Conservation (phyloP, 2,888 invertebrate genomes). For the Mechanitis mazaeus region DNA sequence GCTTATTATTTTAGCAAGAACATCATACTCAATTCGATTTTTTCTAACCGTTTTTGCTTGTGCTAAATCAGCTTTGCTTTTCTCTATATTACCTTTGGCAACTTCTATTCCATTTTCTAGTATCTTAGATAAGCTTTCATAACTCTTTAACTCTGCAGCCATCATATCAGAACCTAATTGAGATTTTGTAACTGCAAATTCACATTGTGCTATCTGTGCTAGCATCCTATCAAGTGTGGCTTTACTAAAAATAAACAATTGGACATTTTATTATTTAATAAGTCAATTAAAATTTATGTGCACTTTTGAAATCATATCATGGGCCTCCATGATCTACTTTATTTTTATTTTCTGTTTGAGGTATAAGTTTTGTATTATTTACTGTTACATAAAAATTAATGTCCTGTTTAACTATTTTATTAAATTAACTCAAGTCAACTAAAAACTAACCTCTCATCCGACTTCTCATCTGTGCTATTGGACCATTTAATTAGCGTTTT, state of each 20-base stretch:
- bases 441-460: conserved; percentile 78
- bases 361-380: too few species aligned
- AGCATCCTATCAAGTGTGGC: conserved; percentile 86
- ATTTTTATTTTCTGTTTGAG: too few species aligned
- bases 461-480: conserved; percentile 79
- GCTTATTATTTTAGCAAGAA: conserved; percentile 92
- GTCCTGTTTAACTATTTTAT: too few species aligned
- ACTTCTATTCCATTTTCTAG: conserved; percentile 87
- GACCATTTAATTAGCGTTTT: conserved; percentile 91
- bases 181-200: conserved; percentile 91
- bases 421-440: too few species aligned
- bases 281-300: too few species aligned
- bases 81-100: conserved; percentile 87
- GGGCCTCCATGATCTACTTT: too few species aligned
- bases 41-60: conserved; percentile 91
- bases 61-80: conserved; percentile 86
- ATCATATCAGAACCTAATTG: conserved; percentile 88
- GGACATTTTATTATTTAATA: not conserved
- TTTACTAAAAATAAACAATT: conserved; percentile 61
- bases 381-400: too few species aligned
- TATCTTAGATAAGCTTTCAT: conserved; percentile 84
- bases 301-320: too few species aligned
- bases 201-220: conserved; percentile 89
- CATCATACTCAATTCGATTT: conserved; percentile 95
- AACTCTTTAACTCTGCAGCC: conserved; percentile 88